Evolutionary conservation across 2,797 vertebrate genomes (phyloP), one percentile per base, ranked within the genome.

Genomic region (Anguilla pacifica): DNA sequence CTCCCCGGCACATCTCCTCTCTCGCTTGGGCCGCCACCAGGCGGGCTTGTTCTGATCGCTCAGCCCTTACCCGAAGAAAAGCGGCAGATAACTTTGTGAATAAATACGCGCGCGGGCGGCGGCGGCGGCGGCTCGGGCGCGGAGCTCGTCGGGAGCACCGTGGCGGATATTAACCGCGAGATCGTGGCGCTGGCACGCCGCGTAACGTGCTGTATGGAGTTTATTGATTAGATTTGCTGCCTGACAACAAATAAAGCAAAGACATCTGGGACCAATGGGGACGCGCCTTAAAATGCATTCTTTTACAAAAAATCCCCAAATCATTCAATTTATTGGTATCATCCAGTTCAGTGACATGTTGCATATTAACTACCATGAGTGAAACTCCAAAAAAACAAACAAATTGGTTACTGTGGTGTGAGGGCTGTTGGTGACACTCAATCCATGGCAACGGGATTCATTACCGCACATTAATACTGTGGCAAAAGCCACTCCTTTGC

Each of bases 1-100:
- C 92, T 94, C 89, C 86, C 89, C 87, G 9, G 90, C 91, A 91
- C 89, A 91, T 92, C 94, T 91, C 92, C 91, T 91, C 94, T 90
- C 92, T 93, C 89, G 77, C 90, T 90, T 89, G 91, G 94, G 94
- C 94, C 94, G 94, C 92, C 92, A 86, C 93, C 94, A 94, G 92
- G 93, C 92, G 94, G 94, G 91, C 94, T 95, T 95, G 94, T 93
- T 93, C 93, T 94, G 94, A 94, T 95, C 92, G 93, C 93, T 94
- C 93, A 95, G 94, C 93, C 93, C 93, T 94, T 94, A 92, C 91
- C 94, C 94, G 93, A 93, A 91, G 92, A 93, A 92, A 93, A 35
- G 92, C 91, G 92, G 94, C 92, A 93, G 94, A 95, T 95, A 92
- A 91, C 94, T 95, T 94, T 91, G 83, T 90, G 93, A 94, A 94